A percentile compares a stretch with the other conserved stretches of the same genome.
These are phyloP conservation scores for Synanceia verrucosa DNA, from an alignment of 2,797 vertebrate genomes.

Conservation along the genomic window DNA sequence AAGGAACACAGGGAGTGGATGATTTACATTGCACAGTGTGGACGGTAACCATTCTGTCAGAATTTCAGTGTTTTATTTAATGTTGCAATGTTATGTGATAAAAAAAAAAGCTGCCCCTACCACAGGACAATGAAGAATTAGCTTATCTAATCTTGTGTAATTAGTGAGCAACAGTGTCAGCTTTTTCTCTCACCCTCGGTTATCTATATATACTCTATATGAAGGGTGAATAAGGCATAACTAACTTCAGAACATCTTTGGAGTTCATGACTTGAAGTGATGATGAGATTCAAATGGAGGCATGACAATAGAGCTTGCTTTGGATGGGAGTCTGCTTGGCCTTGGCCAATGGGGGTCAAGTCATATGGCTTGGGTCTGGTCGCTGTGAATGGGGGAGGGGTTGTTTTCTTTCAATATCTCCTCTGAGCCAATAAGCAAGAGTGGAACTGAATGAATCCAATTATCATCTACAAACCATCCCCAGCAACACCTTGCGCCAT, in stretches of 20 bases:
- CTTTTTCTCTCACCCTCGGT: not conserved
- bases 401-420: constrained; percentile 81
- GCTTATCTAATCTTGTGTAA: constrained; percentile 28
- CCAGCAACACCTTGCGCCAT: constrained; percentile 27
- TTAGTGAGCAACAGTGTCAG: constrained; percentile 14
- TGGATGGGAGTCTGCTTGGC: constrained; percentile 32
- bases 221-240: not conserved
- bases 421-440: constrained; percentile 78
- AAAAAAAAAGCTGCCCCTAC: not conserved
- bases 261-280: not conserved
- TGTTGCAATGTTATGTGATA: not conserved
- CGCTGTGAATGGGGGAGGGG: constrained; percentile 59
- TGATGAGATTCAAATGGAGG: not conserved
- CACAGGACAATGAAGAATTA: constrained; percentile 1
- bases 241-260: not conserved
- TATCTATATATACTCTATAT: not conserved
- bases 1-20: constrained; percentile 26
- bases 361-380: constrained; percentile 66
- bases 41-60: not conserved
- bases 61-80: not conserved
- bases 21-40: not conserved
- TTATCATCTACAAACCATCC: constrained; percentile 65
- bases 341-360: constrained; percentile 64
- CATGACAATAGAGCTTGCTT: constrained; percentile 45
- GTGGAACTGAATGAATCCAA: constrained; percentile 67